These are phyloP conservation scores for human (Homo sapiens) DNA, from an alignment of 2,113 vertebrate genomes.

Conservation along the genomic window DNA sequence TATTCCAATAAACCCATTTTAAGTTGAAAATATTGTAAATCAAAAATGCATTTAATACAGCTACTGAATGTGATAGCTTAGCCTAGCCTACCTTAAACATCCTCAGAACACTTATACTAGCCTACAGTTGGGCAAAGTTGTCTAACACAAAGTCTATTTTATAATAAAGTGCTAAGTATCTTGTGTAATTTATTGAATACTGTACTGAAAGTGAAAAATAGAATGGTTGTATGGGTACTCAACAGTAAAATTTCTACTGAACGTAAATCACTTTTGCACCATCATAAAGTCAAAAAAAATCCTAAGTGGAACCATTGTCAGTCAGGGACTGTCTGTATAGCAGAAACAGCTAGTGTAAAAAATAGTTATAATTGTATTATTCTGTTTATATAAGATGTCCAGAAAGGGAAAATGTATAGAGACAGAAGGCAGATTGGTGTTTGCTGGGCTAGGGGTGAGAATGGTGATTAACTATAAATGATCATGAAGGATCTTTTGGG, in stretches of 20 bases:
- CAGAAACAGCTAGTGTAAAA: not conserved
- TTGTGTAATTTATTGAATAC: not conserved
- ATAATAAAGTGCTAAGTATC: not conserved
- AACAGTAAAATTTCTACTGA: not conserved
- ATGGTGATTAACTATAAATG: not conserved
- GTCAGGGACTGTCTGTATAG: not conserved
- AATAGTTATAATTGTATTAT: slow-evolving; percentile 35
- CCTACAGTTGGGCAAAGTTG: not conserved
- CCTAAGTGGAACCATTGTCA: not conserved
- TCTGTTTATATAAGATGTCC: slow-evolving; percentile 6
- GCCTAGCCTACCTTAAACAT: not conserved
- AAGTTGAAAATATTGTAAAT: not conserved
- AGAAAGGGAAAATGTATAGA: not conserved
- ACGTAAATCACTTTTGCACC: not conserved
- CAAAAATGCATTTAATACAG: not conserved
- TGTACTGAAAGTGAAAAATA: not conserved
- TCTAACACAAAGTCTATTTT: not conserved
- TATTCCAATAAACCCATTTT: not conserved
- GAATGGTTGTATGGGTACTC: not conserved
- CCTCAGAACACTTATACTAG: not conserved
- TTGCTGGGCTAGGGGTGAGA: not conserved
- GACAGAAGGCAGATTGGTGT: slow-evolving; percentile 9
- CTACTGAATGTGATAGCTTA: not conserved
- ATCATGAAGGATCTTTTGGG: not conserved
- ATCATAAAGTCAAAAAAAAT: not conserved